Evolutionary conservation across 2,888 invertebrate species (phyloP).

Genomic region (Drosophila buzzatii): DNA sequence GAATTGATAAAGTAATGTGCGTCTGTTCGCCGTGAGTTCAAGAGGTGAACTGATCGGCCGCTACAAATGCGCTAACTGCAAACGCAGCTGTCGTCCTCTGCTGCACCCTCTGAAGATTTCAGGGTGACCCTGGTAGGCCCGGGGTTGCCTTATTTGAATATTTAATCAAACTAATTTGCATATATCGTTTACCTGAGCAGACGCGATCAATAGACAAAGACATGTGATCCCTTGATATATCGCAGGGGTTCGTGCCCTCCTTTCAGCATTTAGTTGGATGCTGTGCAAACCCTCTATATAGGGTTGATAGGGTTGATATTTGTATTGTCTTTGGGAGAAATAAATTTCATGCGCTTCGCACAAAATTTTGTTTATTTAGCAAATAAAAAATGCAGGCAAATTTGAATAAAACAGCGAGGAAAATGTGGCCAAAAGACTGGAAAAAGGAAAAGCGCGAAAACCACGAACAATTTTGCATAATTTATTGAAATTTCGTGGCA

Average conservation of each 20-base stretch:
- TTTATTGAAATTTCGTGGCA: constrained; percentile 77
- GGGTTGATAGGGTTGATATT: constrained; percentile 46
- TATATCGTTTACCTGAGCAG: constrained; percentile 72
- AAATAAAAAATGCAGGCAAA: constrained; percentile 78
- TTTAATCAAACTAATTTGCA: constrained; percentile 81
- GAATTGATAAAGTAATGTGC: constrained; percentile 46
- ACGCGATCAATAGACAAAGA: constrained; percentile 68
- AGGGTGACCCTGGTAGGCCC: constrained; percentile 32
- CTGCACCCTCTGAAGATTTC: constrained; percentile 31
- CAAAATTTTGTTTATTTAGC: constrained; percentile 69
- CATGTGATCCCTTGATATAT: constrained; percentile 46
- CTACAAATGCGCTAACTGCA: constrained; percentile 53
- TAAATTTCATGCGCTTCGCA: constrained; percentile 44
- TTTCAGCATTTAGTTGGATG: constrained; percentile 23
- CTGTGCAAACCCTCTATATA: constrained; percentile 4
- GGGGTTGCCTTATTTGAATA: constrained; percentile 64
- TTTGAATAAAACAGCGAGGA: constrained; percentile 75
- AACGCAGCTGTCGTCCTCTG: constrained; percentile 64
- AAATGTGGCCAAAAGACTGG: constrained; percentile 56
- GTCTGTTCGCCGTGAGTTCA: constrained; percentile 56
- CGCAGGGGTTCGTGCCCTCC: constrained; percentile 21
- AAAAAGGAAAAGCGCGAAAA: constrained; percentile 71
- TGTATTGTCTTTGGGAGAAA: constrained; percentile 24
- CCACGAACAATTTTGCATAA: constrained; percentile 79
- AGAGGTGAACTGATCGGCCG: constrained; percentile 63